phyloP scores from a whole-genome alignment of 2,113 vertebrate species.

The Anguilla rostrata region DNA sequence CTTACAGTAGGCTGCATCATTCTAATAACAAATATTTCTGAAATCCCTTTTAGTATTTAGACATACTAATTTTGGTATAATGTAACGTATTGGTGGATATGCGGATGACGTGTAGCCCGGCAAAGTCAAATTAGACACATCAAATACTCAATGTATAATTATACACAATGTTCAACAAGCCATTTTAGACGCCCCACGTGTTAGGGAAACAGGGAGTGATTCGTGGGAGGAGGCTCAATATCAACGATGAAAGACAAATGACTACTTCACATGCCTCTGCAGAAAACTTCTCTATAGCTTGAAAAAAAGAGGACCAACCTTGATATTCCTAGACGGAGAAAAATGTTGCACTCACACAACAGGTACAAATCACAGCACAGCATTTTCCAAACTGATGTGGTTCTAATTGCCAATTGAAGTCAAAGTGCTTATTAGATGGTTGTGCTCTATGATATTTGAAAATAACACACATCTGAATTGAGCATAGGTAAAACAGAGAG shows the following conservation, averaged over 20 bases:
- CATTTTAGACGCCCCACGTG: conserved; percentile 11
- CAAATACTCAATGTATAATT: conserved; percentile 22
- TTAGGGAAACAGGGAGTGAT: not conserved
- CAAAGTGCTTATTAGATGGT: no score
- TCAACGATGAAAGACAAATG: conserved; percentile 1
- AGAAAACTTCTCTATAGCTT: not conserved
- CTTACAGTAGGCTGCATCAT: no score
- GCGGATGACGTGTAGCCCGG: not conserved
- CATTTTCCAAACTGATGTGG: not conserved
- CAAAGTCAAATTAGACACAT: conserved; percentile 26
- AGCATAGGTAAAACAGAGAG: not conserved
- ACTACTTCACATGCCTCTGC: not conserved
- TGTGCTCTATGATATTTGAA: no score
- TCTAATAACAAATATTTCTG: no score
- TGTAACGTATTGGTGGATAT: not conserved
- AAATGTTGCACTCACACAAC: not conserved
- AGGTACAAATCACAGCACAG: not conserved
- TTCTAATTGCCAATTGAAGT: not conserved
- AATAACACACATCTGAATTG: no score
- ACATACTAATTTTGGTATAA: not conserved
- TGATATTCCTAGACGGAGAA: not conserved
- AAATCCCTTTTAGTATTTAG: no score
- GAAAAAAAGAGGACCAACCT: not conserved
- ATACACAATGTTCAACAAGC: not conserved
- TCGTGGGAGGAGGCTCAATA: not conserved